Evolutionary conservation across 2,888 invertebrate species (phyloP).

Genomic region (Unio pictorum): DNA sequence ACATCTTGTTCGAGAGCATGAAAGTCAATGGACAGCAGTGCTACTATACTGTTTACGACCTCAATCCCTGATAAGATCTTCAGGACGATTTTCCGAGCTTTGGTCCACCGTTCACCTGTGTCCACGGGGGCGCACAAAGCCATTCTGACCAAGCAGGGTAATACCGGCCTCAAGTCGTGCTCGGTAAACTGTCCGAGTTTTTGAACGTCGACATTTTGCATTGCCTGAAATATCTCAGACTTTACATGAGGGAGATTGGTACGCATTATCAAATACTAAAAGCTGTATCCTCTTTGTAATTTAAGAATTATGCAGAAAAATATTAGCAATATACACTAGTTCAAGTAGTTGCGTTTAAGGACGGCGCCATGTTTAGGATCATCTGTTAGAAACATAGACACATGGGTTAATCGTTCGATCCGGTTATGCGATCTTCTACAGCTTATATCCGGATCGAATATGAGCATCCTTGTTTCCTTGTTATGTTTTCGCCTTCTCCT

Average conservation of each 20-base stretch:
- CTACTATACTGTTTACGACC: constrained; percentile 93
- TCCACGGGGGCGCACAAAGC: constrained; percentile 91
- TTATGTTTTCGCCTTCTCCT: too few relatives aligned
- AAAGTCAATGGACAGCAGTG: constrained; percentile 93
- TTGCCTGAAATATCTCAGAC: constrained; percentile 60
- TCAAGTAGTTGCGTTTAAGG: too few relatives aligned
- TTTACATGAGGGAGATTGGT: constrained; percentile 36
- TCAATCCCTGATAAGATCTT: constrained; percentile 93
- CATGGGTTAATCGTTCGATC: too few relatives aligned
- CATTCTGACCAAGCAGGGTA: constrained; percentile 93
- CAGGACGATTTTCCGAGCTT: constrained; percentile 88
- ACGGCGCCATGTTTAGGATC: too few relatives aligned
- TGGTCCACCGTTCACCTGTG: constrained; percentile 85
- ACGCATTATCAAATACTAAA: background rate
- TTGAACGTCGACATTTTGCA: constrained; percentile 77
- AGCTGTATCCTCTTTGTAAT: constrained; percentile 19
- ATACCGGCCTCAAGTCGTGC: constrained; percentile 87
- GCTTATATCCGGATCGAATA: too few relatives aligned
- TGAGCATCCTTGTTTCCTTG: too few relatives aligned
- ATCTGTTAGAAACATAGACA: too few relatives aligned
- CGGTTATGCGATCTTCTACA: too few relatives aligned
- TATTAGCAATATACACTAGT: background rate
- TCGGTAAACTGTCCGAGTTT: constrained; percentile 82
- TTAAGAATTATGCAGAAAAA: constrained; percentile 1
- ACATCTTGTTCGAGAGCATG: constrained; percentile 92